Evolutionary conservation across 92 coral and sea anemone species (phyloP).

Genomic region (Palythoa grandis): DNA sequence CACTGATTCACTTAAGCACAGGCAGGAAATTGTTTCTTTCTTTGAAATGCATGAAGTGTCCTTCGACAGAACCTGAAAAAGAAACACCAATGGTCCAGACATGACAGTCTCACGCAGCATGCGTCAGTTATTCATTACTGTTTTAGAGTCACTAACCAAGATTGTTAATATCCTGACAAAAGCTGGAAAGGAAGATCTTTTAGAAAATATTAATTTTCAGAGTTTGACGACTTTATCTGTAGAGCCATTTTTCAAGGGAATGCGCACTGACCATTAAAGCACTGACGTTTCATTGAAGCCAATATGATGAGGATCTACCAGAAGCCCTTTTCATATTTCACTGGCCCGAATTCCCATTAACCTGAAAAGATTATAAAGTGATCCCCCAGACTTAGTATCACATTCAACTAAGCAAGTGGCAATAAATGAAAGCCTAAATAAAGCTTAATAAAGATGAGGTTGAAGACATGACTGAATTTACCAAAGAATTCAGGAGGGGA

Average conservation of each 20-base stretch:
- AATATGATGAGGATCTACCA: slow-evolving; percentile 11
- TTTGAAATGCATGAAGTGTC: no score
- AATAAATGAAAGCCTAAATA: slow-evolving; percentile 50
- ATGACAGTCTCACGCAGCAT: no score
- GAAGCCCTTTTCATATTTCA: slow-evolving; percentile 36
- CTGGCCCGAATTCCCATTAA: slow-evolving; percentile 40
- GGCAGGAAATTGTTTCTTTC: no score
- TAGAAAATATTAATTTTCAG: neutral
- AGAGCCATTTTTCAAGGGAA: neutral
- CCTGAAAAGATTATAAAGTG: slow-evolving; percentile 41
- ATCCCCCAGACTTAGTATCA: slow-evolving; percentile 33
- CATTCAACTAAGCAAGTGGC: slow-evolving; percentile 50
- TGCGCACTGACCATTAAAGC: neutral
- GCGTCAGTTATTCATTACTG: no score
- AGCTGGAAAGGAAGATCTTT: neutral
- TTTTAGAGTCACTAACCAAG: no score
- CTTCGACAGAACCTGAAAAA: no score
- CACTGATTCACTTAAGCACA: no score
- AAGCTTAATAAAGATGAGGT: slow-evolving; percentile 42
- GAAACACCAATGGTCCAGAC: no score
- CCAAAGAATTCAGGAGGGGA: slow-evolving; percentile 54
- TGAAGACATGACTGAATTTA: slow-evolving; percentile 64
- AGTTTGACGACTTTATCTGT: neutral
- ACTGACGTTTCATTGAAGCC: neutral
- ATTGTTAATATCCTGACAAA: neutral